Evolutionary conservation across 2,888 invertebrate species (phyloP).

Genomic region (Leptopterna dolabrata): DNA sequence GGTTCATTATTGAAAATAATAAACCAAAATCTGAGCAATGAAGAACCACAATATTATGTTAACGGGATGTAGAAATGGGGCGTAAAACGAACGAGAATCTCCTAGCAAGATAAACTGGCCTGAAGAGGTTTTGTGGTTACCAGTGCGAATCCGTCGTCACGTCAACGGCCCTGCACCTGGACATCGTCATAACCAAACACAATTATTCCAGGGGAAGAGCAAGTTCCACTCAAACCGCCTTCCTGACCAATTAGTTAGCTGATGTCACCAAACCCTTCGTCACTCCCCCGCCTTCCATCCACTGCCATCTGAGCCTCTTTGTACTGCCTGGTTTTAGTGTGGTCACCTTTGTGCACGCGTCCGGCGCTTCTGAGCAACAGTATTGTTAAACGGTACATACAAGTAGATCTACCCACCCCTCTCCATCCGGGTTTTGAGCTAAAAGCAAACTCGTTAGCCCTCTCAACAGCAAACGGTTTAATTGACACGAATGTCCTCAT

Average conservation of each 20-base stretch:
- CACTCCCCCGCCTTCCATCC: background rate
- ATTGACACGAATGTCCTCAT: background rate
- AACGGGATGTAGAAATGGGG: too few species aligned
- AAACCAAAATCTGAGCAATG: too few species aligned
- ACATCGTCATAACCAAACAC: too few species aligned
- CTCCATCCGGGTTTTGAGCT: background rate
- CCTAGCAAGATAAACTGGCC: too few species aligned
- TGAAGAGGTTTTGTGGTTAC: too few species aligned
- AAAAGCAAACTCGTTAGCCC: background rate
- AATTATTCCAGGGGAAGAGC: background rate
- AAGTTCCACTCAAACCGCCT: background rate
- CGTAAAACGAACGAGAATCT: too few species aligned
- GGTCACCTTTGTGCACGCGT: background rate
- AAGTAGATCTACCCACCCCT: background rate
- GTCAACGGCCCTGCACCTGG: too few species aligned
- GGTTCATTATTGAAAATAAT: too few species aligned
- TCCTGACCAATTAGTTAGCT: background rate
- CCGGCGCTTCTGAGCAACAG: background rate
- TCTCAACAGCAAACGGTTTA: background rate
- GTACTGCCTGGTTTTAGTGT: background rate
- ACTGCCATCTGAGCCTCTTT: background rate
- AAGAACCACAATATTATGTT: too few species aligned
- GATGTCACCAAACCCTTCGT: background rate
- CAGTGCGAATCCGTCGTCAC: too few species aligned
- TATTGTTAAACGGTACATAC: background rate